These are phyloP conservation scores for Salarias fasciatus DNA, from an alignment of 2,797 vertebrate genomes.

Conservation along the genomic window DNA sequence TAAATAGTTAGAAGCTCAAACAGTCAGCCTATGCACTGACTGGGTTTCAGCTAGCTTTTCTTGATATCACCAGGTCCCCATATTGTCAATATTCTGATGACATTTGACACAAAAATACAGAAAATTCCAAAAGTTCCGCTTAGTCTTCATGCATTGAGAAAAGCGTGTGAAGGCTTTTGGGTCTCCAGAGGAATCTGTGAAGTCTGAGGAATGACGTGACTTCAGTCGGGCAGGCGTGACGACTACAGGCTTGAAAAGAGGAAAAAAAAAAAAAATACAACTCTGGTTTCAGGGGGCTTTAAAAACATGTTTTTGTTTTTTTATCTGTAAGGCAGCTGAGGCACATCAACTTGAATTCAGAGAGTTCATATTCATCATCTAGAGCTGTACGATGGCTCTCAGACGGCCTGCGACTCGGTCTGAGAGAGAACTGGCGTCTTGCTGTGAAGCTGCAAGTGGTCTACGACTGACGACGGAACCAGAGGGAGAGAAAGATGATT, in stretches of 20 bases:
- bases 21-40: too few relatives aligned
- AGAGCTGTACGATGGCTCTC: slow-evolving; percentile 12
- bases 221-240: background rate
- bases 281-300: slow-evolving; percentile 2
- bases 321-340: slow-evolving; percentile 7
- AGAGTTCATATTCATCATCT: slow-evolving; percentile 20
- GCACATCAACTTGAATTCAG: slow-evolving; percentile 18
- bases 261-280: background rate
- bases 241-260: background rate
- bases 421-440: slow-evolving; percentile 7
- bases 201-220: background rate
- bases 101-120: too few relatives aligned
- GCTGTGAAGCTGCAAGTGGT: slow-evolving; percentile 5
- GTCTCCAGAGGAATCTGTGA: background rate
- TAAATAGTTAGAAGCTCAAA: too few relatives aligned
- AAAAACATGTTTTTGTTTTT: background rate
- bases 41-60: too few relatives aligned
- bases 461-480: slow-evolving; percentile 27
- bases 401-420: slow-evolving; percentile 28
- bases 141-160: background rate
- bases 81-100: too few relatives aligned
- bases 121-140: too few relatives aligned
- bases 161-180: background rate
- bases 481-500: background rate
- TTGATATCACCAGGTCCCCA: too few relatives aligned